Base-by-base conservation (phyloP, 2,113 vertebrate species). In the Benitochromis conjunctus region DNA sequence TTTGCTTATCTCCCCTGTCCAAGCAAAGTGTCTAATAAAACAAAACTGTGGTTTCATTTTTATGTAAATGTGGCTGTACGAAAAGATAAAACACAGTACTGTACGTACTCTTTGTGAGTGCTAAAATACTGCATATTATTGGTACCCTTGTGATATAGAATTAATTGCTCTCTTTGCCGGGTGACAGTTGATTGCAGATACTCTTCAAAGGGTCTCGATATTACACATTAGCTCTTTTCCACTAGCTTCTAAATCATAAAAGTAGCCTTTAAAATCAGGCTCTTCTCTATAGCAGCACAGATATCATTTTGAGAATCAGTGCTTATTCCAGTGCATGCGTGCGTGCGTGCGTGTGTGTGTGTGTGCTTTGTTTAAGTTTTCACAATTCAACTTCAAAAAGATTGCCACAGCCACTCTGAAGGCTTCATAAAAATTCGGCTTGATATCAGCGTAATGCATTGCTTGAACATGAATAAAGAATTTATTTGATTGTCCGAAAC, bases 261-360 rank as follows among this genome's bases (percentile, higher is more conserved):
- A 85, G 57, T 55, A 82, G 84, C 55, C 74, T 85, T 87, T 76
- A 56, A 86, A 86, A 71, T 55, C 66, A 19, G 21, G 56, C 31
- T 29, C 74, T 76, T 38, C 38, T 66, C 51, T 87, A 16, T 14
- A 7, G 69, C 81, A 66, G 69, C 55, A 2, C 51, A n/a, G 29
- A 74, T 31, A 84, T 84, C 81, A 76, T 84, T 66, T 54, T 41
- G 26, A 55, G 74, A 80, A 80, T 58, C 48, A 7, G 24, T 79
- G 38, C 66, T 66, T 76, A 34, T 82, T 86, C 71, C 26, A 18
- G 11, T 24, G n/a, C 9, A 36, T 9, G 41, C 7, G 41, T 43
- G 9, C 11, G 9, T 43, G 41, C 57, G 38, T 21, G 19, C 18
- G 5, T 53, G 16, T 53, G 3, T 18, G 14, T 1, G 7, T 3